Base-by-base conservation (phyloP, 2,888 invertebrate species). In the Ochropleura leucogaster region DNA sequence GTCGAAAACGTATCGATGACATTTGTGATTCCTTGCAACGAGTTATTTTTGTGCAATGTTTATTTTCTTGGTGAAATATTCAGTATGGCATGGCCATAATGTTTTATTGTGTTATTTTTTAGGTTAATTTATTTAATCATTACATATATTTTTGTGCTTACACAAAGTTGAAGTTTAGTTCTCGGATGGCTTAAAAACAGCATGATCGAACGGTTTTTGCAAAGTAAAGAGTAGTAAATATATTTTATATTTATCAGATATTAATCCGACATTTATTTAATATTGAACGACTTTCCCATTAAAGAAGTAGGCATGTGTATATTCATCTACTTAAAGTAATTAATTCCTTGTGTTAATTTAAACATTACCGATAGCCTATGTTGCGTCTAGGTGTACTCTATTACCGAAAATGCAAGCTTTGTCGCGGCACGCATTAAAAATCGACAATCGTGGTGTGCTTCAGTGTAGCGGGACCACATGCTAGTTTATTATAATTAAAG, bases 361-460 rank as follows among this genome's bases (percentile, higher is more conserved):
- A 62, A 66, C 55, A 9, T 42, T 8, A 10, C 44, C 30, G 44
- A 82, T 46, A 44, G 57, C 68, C 80, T 62, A 51, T 71, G 47
- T 60, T 71, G 76, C 77, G 55, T 69, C 70, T 62, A 79, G 84
- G 83, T 90, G 91, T 92, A 89, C 93, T 90, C 92, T 92, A 93
- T 95, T 93, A 92, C 93, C 94, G 91, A 94, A 95, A 94, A 93
- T 94, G 92, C 93, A 92, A 89, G 86, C 84, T 86, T 89, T 90
- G 90, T 91, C 90, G 90, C 87, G 82, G 90, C 88, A 92, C 91
- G 90, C 92, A 92, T 94, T 93, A 92, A 93, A 93, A 94, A 93
- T 92, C 91, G 90, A 90, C 91, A 89, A 89, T 89, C 86, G 84
- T 16, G 70, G 76, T 90, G 91, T 88, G 73, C 92, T 86, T 89